phyloP scores from a whole-genome alignment of 2,888 invertebrate species.

The Drosophila austrosaltans region DNA sequence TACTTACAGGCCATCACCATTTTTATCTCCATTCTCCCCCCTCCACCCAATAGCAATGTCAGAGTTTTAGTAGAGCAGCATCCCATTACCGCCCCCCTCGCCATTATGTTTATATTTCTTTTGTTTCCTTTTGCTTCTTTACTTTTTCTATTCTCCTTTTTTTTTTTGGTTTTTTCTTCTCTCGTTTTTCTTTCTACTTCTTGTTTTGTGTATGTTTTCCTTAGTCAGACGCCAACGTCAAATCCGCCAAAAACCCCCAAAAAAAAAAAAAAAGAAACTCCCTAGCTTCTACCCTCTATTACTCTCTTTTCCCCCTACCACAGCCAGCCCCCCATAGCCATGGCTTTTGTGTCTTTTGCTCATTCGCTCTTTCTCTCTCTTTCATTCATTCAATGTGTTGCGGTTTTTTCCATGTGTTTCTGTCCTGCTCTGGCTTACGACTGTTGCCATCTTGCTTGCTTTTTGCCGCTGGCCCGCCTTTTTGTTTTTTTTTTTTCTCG shows the following conservation, averaged over 20 bases:
- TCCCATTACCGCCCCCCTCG: conserved; percentile 2
- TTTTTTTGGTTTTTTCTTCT: conserved; percentile 34
- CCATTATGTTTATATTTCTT: conserved; percentile 50
- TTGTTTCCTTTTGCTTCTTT: conserved; percentile 64
- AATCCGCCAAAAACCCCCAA: conserved; percentile 64
- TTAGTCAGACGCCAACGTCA: conserved; percentile 74
- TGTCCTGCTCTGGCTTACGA: conserved; percentile 32
- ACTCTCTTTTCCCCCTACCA: conserved; percentile 24
- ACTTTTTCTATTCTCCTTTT: conserved; percentile 37
- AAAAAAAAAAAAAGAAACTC: conserved; percentile 32
- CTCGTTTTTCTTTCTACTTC: conserved; percentile 12
- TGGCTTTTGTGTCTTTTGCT: conserved; percentile 5
- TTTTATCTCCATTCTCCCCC: conserved; percentile 2
- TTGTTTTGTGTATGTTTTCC: conserved; percentile 59
- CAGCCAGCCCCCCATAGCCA: conserved; percentile 16
- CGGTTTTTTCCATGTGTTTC: conserved; percentile 12
- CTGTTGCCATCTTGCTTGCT: conserved; percentile 62
- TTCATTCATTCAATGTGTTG: neutral
- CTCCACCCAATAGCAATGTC: neutral
- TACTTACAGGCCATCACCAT: neutral
- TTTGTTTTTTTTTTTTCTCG: conserved; percentile 26
- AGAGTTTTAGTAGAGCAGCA: neutral
- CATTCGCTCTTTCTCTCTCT: conserved; percentile 24
- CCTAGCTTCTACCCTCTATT: conserved; percentile 14
- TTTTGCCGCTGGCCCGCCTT: conserved; percentile 52